Evolutionary conservation across 2,888 invertebrate species (phyloP), one percentile per base, ranked within the genome.

Genomic region (Exocentrus adspersus): DNA sequence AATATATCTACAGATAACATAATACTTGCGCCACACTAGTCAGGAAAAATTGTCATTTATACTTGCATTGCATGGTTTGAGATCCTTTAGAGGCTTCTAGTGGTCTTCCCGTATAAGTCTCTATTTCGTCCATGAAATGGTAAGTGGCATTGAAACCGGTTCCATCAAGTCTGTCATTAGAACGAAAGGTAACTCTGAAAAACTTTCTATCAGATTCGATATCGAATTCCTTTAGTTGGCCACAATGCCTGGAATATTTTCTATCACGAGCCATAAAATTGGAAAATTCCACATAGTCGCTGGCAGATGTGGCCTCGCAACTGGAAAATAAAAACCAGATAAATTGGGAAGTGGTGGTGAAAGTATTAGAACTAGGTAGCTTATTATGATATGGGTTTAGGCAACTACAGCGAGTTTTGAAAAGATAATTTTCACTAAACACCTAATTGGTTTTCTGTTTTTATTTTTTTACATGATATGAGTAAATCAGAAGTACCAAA

Each of bases 261-360:
- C 93, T 88, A 84, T 98, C 98, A 72, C 91, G 89, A 67, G 93
- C 90, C 87, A 93, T 89, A 80, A 92, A 95, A 85, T 98, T 98
- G 48, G 97, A 97, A 84, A 98, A 96, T 82, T 97, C 95, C 56
- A 98, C 93, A 83, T 92, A 97, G 83, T 98, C 98, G 78, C 97
- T 97, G 43, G 95, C 94, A 1, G 96, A 93, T 48, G 90, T 88
- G 62, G 93, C 92, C 77, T 94, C 93, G 81, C 98, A 98, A 70
- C 97, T 98, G 85, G 14, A 73, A 73, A 65, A 28, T 28, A 20
- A 10, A 10, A 19, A 1, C 5, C 0, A n/a, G 10, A 45, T 20
- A 1, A 43, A 19, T n/a, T 20, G 1, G 21, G 21, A 24, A 21
- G 24, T 14, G 2, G 6, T 14, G 24, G 3, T 24, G 24, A 24